phyloP scores from a whole-genome alignment of 2,888 invertebrate species.

The Cataglyphis rosenhaueri region DNA sequence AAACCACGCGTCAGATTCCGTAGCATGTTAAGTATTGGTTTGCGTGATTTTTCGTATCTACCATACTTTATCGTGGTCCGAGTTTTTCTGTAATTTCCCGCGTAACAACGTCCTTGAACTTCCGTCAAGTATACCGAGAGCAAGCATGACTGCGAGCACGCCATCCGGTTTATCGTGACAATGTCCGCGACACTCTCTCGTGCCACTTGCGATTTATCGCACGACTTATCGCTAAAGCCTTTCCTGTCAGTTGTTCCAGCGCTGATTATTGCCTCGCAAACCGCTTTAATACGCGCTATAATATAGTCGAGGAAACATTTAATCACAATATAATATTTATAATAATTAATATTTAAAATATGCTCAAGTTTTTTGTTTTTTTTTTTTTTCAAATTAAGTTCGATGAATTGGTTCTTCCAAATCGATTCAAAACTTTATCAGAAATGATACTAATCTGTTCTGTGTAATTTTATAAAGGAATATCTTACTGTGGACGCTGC shows the following conservation, averaged over 20 bases:
- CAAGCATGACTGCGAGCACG: constrained; percentile 34
- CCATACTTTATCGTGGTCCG: constrained; percentile 5
- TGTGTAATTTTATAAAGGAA: neutral
- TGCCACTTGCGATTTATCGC: constrained; percentile 38
- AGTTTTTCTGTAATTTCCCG: constrained; percentile 57
- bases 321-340: neutral
- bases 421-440: neutral
- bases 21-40: neutral
- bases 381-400: neutral
- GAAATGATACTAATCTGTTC: neutral
- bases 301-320: constrained; percentile 16
- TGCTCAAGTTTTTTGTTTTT: neutral
- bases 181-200: constrained; percentile 42
- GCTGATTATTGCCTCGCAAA: constrained; percentile 29
- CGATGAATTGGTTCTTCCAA: neutral
- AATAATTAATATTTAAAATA: neutral
- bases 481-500: neutral
- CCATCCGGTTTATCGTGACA: constrained; percentile 68
- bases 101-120: constrained; percentile 69
- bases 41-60: constrained; percentile 24
- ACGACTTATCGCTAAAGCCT: constrained; percentile 59
- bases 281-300: constrained; percentile 14
- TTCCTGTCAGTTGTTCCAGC: constrained; percentile 59
- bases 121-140: constrained; percentile 43
- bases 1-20: neutral